phyloP scores from a whole-genome alignment of 2,113 vertebrate genomes.

The Eulemur macaco region DNA sequence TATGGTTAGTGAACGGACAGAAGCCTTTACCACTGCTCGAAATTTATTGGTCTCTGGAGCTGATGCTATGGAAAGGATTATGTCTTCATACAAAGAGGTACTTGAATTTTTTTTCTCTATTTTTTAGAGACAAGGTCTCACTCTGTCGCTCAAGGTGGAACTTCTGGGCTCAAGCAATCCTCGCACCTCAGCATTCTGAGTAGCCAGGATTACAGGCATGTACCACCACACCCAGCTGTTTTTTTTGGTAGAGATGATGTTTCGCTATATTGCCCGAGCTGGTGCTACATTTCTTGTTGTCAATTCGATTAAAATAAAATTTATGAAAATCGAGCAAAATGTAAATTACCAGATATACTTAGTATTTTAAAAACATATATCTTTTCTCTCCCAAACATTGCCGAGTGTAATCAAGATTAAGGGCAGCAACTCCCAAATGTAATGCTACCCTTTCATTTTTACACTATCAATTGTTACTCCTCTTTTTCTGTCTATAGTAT shows the following conservation, averaged over 20 bases:
- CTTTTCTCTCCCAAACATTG: constrained; percentile 2
- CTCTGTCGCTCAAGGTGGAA: too few species aligned
- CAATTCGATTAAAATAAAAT: neutral
- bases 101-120: neutral
- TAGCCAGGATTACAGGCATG: too few species aligned
- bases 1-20: constrained; percentile 97
- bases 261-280: too few species aligned
- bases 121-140: too few species aligned
- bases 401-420: neutral
- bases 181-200: too few species aligned
- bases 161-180: too few species aligned
- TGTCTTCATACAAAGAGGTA: constrained; percentile 99
- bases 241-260: too few species aligned
- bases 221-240: too few species aligned
- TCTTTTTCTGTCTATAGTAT: neutral
- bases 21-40: constrained; percentile 98
- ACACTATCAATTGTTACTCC: neutral
- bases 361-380: neutral
- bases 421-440: neutral
- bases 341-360: neutral
- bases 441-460: neutral
- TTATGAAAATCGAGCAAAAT: constrained; percentile 37
- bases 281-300: neutral
- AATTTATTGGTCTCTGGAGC: constrained; percentile 96
- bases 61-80: constrained; percentile 98